Evolutionary conservation across 2,888 invertebrate species (phyloP).

Genomic region (Cheilosia pagana): DNA sequence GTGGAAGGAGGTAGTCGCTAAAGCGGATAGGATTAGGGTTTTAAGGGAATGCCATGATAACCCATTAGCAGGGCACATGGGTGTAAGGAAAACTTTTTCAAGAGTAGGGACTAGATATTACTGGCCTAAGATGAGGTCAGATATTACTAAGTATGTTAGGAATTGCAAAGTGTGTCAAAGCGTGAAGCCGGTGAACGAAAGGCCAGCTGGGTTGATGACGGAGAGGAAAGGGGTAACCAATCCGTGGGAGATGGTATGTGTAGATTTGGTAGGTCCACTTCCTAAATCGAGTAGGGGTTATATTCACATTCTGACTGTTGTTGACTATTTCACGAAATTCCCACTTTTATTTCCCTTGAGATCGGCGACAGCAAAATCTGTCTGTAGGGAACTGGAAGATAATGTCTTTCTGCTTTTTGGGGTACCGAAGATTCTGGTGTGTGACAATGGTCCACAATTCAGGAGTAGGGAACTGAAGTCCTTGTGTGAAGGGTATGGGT

Average conservation of each 20-base stretch:
- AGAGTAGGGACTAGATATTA: no score
- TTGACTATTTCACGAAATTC: slow-evolving; percentile 51
- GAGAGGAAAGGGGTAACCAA: no score
- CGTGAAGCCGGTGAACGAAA: no score
- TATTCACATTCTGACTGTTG: slow-evolving; percentile 33
- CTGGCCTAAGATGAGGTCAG: no score
- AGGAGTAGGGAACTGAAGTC: not conserved
- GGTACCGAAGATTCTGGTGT: slow-evolving; percentile 8
- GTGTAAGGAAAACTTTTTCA: no score
- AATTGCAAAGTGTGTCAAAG: no score
- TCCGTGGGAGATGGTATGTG: slow-evolving; percentile 37
- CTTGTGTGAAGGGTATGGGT: not conserved
- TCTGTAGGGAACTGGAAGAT: slow-evolving; percentile 19
- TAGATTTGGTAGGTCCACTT: slow-evolving; percentile 46
- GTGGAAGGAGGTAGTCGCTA: no score
- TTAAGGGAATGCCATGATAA: no score
- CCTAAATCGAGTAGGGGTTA: slow-evolving; percentile 33
- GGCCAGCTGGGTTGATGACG: no score
- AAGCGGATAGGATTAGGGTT: no score
- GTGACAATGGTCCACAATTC: slow-evolving; percentile 26
- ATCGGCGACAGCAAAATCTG: slow-evolving; percentile 25
- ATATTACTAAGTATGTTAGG: no score
- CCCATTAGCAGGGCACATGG: no score
- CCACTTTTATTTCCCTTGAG: slow-evolving; percentile 50
- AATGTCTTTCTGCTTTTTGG: not conserved